Conservation (phyloP, 2,797 vertebrate genomes). For the Nannoperca obscura region DNA sequence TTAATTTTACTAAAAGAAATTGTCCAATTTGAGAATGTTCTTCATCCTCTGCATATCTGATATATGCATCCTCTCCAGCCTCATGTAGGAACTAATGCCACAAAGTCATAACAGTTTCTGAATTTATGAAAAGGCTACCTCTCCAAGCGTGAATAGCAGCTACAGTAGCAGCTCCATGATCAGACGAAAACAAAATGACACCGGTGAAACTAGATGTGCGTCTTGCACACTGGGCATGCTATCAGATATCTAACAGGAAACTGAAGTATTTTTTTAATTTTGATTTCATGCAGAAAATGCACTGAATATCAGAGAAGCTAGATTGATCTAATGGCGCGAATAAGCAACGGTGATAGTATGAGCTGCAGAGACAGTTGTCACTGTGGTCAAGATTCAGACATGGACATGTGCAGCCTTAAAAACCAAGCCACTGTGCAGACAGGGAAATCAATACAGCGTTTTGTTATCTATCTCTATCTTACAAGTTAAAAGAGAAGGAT, state of each 20-base stretch:
- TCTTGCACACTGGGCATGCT: constrained; percentile 5
- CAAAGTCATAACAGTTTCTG: constrained; percentile 22
- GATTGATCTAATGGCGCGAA: constrained; percentile 62
- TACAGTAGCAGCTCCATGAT: not conserved
- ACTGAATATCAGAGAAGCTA: constrained; percentile 11
- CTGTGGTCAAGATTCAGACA: constrained; percentile 75
- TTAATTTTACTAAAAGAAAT: not conserved
- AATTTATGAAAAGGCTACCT: constrained; percentile 26
- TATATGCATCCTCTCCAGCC: constrained; percentile 20
- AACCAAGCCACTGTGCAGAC: constrained; percentile 75
- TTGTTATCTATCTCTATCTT: constrained; percentile 89
- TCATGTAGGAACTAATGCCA: constrained; percentile 18
- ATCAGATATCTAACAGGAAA: not conserved
- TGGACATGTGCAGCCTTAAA: constrained; percentile 74
- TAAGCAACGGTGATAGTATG: constrained; percentile 39
- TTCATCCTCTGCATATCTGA: constrained; percentile 5
- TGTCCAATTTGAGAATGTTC: not conserved
- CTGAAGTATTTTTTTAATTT: not conserved
- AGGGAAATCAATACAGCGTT: constrained; percentile 87
- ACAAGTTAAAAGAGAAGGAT: constrained; percentile 90
- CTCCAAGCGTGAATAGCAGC: constrained; percentile 23
- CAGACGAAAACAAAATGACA: constrained; percentile 16
- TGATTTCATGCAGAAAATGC: constrained; percentile 25
- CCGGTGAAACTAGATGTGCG: not conserved
- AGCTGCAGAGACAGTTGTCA: constrained; percentile 68